phyloP scores from a whole-genome alignment of 2,113 vertebrate genomes.

The Aptenodytes patagonicus region DNA sequence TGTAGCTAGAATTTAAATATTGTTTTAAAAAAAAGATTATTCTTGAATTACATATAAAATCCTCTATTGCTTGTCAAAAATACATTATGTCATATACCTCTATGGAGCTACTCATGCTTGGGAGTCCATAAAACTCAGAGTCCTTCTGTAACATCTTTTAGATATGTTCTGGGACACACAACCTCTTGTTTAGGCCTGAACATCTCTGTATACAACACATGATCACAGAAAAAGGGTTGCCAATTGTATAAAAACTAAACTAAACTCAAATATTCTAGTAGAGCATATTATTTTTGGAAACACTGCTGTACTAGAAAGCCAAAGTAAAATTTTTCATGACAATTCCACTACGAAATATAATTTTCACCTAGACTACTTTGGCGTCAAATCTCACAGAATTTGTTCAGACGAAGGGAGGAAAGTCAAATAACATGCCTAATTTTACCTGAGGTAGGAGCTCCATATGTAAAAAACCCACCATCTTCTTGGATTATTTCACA shows the following conservation, averaged over 20 bases:
- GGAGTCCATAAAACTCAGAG: not conserved
- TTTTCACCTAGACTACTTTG: not conserved
- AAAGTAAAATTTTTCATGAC: not conserved
- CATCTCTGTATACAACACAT: not conserved
- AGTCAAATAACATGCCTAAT: not conserved
- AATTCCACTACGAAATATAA: not conserved
- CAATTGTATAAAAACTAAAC: not conserved
- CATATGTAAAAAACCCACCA: accelerated
- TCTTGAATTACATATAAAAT: not conserved
- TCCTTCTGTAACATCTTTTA: not conserved
- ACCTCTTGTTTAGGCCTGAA: not conserved
- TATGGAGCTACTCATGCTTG: not conserved
- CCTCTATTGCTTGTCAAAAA: not conserved
- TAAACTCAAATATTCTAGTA: not conserved
- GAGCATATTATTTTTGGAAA: not conserved
- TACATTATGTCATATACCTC: not conserved
- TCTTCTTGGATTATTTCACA: not conserved
- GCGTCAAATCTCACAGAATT: not conserved
- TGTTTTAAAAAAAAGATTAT: not conserved
- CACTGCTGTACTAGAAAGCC: not conserved
- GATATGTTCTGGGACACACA: not conserved
- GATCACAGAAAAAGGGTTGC: not conserved
- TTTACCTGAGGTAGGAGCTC: not conserved
- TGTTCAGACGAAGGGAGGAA: not conserved
- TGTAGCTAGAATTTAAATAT: not conserved